phyloP scores from a whole-genome alignment of 1,140 invertebrate species.

The Centruroides sculpturatus region DNA sequence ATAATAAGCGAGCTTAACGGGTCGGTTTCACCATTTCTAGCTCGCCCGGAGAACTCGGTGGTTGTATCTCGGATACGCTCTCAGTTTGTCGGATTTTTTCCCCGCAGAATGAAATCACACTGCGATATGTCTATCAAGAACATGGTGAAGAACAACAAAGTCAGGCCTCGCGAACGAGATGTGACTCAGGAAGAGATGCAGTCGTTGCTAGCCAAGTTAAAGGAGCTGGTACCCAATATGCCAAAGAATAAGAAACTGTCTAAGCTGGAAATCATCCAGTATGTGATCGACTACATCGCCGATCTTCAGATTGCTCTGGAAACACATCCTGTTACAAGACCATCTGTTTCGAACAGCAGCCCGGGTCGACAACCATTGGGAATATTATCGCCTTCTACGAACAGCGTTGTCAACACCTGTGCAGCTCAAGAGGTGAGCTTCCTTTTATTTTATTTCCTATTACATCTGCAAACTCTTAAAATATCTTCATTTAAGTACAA shows the following conservation, averaged over 20 bases:
- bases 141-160: too few relatives aligned
- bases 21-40: too few relatives aligned
- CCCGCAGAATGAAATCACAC: too few relatives aligned
- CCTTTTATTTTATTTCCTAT: background rate
- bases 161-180: background rate
- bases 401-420: conserved; percentile 3
- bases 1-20: too few relatives aligned
- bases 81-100: too few relatives aligned
- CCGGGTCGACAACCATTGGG: conserved; percentile 9
- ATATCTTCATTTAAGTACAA: too few relatives aligned
- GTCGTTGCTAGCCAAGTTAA: conserved; percentile 76
- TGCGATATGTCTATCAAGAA: too few relatives aligned
- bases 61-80: too few relatives aligned
- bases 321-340: background rate
- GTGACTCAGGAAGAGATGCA: conserved; percentile 58
- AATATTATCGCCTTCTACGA: conserved; percentile 5
- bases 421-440: background rate
- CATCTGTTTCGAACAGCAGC: background rate
- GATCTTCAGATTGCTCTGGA: conserved; percentile 41
- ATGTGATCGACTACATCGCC: conserved; percentile 95
- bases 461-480: too few relatives aligned
- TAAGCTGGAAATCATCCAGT: conserved; percentile 85
- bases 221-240: conserved; percentile 51
- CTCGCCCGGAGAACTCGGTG: too few relatives aligned
- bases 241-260: conserved; percentile 40